These are phyloP conservation scores for Falco biarmicus DNA, from an alignment of 2,797 vertebrate species.

Conservation along the genomic window DNA sequence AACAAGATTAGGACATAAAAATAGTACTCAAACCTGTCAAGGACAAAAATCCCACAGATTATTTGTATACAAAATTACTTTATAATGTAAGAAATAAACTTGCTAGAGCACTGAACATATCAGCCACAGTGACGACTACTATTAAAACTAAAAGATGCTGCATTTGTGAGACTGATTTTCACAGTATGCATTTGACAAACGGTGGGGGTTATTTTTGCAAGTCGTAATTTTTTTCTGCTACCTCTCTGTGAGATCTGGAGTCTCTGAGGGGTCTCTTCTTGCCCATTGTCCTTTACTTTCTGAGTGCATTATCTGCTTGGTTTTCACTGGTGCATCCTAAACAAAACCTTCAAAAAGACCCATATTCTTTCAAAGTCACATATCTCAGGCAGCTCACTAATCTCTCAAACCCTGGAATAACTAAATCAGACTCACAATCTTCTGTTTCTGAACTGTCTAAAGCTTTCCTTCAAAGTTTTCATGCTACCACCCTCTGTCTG, in stretches of 20 bases:
- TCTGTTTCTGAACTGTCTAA: neutral
- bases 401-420: neutral
- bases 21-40: slow-evolving; percentile 13
- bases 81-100: neutral
- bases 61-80: neutral
- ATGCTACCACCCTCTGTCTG: neutral
- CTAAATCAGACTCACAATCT: neutral
- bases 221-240: neutral
- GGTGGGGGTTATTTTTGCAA: neutral
- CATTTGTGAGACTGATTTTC: neutral
- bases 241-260: neutral
- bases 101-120: neutral
- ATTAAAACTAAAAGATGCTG: neutral
- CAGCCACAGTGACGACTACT: neutral
- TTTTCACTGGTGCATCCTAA: neutral
- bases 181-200: neutral
- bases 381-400: neutral
- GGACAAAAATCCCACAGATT: neutral
- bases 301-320: neutral
- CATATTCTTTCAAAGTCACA: neutral
- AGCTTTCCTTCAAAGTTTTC: neutral
- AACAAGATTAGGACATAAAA: slow-evolving; percentile 25
- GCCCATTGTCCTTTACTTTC: neutral
- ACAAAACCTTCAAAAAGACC: neutral
- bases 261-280: neutral